Evolutionary conservation across 2,888 invertebrate species (phyloP).

Genomic region (Exephanes ischioxanthus): DNA sequence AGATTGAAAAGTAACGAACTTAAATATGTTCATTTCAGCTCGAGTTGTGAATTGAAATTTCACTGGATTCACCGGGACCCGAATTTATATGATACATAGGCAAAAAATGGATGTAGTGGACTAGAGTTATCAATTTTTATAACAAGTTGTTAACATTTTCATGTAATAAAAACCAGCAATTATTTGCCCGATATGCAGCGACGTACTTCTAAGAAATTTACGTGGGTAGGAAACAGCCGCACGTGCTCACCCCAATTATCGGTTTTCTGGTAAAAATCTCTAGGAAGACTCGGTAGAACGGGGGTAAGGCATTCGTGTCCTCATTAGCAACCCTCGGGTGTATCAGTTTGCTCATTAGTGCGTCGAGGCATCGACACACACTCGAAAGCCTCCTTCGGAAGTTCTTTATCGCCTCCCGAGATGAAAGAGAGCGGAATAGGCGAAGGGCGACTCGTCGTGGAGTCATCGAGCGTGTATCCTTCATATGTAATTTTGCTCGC

Average conservation of each 20-base stretch:
- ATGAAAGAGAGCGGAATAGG: not conserved
- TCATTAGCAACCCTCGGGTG: conserved; percentile 49
- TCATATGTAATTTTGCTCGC: not conserved
- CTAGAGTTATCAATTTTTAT: not conserved
- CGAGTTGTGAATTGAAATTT: too few species aligned
- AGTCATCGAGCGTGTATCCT: conserved; percentile 4
- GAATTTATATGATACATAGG: too few species aligned
- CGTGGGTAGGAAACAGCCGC: not conserved
- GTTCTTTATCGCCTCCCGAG: not conserved
- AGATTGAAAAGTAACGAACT: too few species aligned
- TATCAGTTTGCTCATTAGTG: conserved; percentile 59
- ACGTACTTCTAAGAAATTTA: not conserved
- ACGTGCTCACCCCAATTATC: not conserved
- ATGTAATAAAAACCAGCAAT: not conserved
- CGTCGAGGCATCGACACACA: conserved; percentile 18
- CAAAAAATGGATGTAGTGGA: too few species aligned
- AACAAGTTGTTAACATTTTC: not conserved
- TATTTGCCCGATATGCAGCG: not conserved
- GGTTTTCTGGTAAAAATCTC: not conserved
- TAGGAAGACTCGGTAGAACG: not conserved
- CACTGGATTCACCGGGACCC: too few species aligned
- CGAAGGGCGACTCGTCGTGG: not conserved
- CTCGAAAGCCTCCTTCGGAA: not conserved
- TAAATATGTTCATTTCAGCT: too few species aligned
- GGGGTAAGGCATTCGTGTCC: conserved; percentile 12